These are phyloP conservation scores for Cnemophilus loriae DNA, from an alignment of 2,113 vertebrate genomes.

Conservation along the genomic window DNA sequence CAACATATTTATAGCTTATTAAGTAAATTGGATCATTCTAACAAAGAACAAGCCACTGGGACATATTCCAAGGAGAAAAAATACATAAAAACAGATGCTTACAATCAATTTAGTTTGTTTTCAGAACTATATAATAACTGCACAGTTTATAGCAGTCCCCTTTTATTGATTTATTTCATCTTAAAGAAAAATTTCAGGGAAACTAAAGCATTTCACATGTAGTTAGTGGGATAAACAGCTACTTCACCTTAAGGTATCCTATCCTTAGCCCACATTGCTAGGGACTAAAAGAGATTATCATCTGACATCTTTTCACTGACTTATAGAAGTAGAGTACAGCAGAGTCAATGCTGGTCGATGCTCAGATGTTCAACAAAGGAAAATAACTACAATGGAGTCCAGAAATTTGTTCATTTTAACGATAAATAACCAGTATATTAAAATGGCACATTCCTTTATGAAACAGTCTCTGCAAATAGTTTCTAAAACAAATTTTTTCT, in stretches of 20 bases:
- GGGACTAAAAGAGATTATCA: background rate
- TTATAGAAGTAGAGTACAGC: background rate
- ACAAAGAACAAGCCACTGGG: constrained; percentile 42
- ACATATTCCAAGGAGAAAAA: constrained; percentile 39
- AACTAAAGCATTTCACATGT: background rate
- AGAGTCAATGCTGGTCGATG: background rate
- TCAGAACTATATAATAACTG: background rate
- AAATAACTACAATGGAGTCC: background rate
- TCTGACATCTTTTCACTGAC: background rate
- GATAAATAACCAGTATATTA: constrained; percentile 3
- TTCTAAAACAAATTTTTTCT: constrained; percentile 51
- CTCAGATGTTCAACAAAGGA: rapidly evolving
- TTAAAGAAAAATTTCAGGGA: constrained; percentile 17
- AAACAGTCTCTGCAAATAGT: background rate
- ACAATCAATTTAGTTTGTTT: constrained; percentile 43
- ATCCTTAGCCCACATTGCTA: background rate
- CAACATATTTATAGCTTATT: constrained; percentile 58
- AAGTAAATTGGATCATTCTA: constrained; percentile 43
- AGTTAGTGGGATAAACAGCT: background rate
- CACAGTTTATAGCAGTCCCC: background rate
- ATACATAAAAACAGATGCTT: constrained; percentile 27
- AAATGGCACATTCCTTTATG: constrained; percentile 24
- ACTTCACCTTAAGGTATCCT: background rate
- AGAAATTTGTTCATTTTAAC: background rate
- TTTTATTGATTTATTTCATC: constrained; percentile 33